A percentile compares a stretch with the other conserved stretches of the same genome.
Evolutionary conservation across 2,888 invertebrate genomes (phyloP).

Genomic region (Crioceris asparagi): DNA sequence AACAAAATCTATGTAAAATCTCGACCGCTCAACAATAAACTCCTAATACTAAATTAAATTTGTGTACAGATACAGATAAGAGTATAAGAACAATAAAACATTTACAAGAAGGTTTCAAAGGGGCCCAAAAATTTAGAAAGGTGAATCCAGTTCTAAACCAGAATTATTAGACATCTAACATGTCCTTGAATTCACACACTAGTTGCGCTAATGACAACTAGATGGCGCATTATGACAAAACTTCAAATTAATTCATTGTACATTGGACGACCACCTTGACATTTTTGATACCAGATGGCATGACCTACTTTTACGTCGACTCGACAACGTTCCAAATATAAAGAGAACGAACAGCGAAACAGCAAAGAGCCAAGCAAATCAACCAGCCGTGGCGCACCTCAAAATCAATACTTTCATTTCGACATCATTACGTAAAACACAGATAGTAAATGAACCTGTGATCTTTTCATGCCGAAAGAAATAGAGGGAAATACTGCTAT

Average conservation of each 20-base stretch:
- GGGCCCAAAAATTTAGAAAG: too few relatives aligned
- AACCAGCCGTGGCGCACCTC: conserved; percentile 19
- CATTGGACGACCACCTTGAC: conserved; percentile 14
- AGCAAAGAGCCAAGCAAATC: too few relatives aligned
- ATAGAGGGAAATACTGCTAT: too few relatives aligned
- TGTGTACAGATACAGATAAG: too few relatives aligned
- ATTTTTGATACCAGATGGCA: conserved; percentile 24
- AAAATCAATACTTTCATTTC: conserved; percentile 24
- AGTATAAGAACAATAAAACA: too few relatives aligned
- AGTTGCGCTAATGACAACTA: not conserved
- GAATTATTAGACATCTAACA: too few relatives aligned
- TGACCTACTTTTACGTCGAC: conserved; percentile 15
- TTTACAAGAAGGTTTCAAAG: too few relatives aligned
- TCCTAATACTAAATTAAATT: too few relatives aligned
- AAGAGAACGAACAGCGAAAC: not conserved
- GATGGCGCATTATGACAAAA: not conserved
- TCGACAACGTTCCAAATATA: not conserved
- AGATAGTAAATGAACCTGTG: conserved; percentile 7
- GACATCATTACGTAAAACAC: not conserved
- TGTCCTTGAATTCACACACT: too few relatives aligned
- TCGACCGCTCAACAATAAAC: too few relatives aligned
- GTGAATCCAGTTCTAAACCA: too few relatives aligned
- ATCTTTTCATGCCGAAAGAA: not conserved
- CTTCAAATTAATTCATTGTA: not conserved
- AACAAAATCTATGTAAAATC: too few relatives aligned